phyloP scores from a whole-genome alignment of 37 sponge, comb jelly and placozoan genomes.

The Halichondria panicea region DNA sequence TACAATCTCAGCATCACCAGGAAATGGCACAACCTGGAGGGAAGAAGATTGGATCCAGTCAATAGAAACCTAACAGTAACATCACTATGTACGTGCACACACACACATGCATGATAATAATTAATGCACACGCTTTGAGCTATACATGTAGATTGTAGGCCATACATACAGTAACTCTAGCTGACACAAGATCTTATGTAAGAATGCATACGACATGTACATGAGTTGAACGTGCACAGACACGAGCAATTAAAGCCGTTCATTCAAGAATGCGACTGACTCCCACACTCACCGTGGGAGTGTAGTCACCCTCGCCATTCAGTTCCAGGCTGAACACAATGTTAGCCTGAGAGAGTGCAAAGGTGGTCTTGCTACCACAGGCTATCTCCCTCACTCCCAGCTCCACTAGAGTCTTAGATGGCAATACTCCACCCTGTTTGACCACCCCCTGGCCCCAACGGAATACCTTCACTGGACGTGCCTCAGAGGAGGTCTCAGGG shows the following conservation, averaged over 20 bases:
- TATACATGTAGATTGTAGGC: no score
- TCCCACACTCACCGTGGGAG: constrained; percentile 22
- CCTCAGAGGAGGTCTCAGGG: constrained; percentile 14
- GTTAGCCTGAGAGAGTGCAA: constrained; percentile 60
- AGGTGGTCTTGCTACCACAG: constrained; percentile 38
- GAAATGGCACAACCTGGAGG: constrained; percentile 39
- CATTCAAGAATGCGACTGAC: no score
- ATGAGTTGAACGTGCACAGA: background rate
- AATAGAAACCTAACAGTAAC: background rate
- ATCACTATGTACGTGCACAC: background rate
- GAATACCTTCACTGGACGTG: constrained; percentile 1
- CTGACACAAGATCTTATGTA: no score
- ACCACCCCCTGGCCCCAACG: constrained; percentile 57
- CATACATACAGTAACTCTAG: no score
- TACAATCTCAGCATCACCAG: constrained; percentile 32
- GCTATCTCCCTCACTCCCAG: constrained; percentile 63
- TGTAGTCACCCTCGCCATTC: constrained; percentile 17
- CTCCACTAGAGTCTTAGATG: constrained; percentile 9
- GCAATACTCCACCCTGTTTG: background rate
- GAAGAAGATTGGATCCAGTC: background rate
- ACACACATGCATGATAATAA: background rate
- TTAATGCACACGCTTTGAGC: no score
- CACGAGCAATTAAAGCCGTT: no score
- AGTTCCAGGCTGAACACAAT: constrained; percentile 39
- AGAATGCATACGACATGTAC: background rate